Evolutionary conservation across 2,888 invertebrate genomes (phyloP).

Genomic region (Luperina nickerlii): DNA sequence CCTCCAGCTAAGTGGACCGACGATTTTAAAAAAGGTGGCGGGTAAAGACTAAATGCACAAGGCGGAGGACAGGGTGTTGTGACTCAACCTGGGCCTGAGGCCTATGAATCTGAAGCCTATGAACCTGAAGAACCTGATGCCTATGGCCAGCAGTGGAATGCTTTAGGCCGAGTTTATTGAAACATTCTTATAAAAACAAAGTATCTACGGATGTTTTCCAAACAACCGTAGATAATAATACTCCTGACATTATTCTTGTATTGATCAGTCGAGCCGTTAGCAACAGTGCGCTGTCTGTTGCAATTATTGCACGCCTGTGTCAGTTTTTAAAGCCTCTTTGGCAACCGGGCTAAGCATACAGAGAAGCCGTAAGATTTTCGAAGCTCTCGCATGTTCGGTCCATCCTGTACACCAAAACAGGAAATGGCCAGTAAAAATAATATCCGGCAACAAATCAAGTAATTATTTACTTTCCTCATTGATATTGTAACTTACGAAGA

Average conservation of each 20-base stretch:
- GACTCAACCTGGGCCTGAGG: not conserved
- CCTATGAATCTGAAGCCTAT: too few species aligned
- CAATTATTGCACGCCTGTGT: not conserved
- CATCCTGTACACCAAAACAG: not conserved
- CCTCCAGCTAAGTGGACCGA: too few species aligned
- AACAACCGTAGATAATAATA: not conserved
- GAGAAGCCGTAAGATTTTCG: not conserved
- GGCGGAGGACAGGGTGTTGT: not conserved
- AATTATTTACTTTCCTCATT: constrained; percentile 35
- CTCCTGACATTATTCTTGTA: not conserved
- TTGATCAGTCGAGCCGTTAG: not conserved
- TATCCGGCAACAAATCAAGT: constrained; percentile 41
- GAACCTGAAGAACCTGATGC: not conserved
- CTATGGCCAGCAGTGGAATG: not conserved
- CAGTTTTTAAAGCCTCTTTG: not conserved
- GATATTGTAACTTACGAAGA: constrained; percentile 32
- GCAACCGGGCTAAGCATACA: not conserved
- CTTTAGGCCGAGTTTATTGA: too few species aligned
- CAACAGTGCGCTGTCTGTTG: not conserved
- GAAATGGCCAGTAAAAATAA: constrained; percentile 12
- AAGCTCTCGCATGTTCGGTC: not conserved
- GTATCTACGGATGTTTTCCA: not conserved
- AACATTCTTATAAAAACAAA: too few species aligned
- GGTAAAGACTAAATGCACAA: too few species aligned
- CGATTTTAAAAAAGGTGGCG: too few species aligned